A percentile compares a stretch with the other conserved stretches of the same genome.
Conservation (phyloP, 2,797 vertebrate species). For the Enteromius paludinosus region DNA sequence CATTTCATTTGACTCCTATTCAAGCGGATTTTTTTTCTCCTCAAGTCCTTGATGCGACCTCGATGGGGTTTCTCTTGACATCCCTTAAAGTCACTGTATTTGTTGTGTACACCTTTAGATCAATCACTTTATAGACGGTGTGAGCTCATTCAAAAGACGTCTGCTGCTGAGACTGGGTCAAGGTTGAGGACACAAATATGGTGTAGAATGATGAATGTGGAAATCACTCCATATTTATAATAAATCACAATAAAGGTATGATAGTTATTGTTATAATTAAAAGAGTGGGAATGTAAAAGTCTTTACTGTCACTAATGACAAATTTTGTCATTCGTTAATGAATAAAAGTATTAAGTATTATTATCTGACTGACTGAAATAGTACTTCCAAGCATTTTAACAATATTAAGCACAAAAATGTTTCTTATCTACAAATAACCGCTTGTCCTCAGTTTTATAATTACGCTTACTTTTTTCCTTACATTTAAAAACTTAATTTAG, state of each 20-base stretch:
- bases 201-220: conserved; percentile 3
- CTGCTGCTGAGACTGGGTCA: conserved; percentile 4
- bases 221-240: background rate
- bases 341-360: background rate
- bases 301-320: background rate
- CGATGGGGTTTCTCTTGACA: conserved; percentile 39
- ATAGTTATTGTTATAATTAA: background rate
- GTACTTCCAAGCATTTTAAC: background rate
- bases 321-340: background rate
- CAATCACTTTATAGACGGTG: conserved; percentile 25
- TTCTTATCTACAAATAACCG: background rate
- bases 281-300: background rate
- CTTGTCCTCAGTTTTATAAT: background rate
- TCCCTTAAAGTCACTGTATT: conserved; percentile 27
- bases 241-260: background rate
- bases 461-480: background rate
- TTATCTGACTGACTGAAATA: background rate
- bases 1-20: conserved; percentile 35
- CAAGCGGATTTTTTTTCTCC: conserved; percentile 36
- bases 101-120: conserved; percentile 25
- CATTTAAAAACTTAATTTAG: background rate
- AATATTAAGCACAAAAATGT: background rate
- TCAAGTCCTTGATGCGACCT: conserved; percentile 39
- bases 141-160: conserved; percentile 31
- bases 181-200: background rate